A percentile compares a stretch with the other conserved stretches of the same genome.
Evolutionary conservation across 2,113 vertebrate genomes (phyloP).

Genomic region (Pachycephala philippinensis): DNA sequence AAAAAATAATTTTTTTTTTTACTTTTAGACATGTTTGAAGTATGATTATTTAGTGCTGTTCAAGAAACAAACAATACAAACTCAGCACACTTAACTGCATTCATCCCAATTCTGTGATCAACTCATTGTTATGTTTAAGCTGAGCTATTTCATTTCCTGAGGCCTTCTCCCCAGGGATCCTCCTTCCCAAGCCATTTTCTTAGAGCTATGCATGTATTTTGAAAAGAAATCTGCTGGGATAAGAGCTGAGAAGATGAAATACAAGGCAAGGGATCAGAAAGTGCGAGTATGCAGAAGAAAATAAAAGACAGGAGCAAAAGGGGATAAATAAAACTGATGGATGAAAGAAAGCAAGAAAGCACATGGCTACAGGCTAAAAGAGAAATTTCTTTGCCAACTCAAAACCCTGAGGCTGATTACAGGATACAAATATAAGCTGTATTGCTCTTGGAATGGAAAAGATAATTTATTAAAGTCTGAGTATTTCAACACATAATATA

Average conservation of each 20-base stretch:
- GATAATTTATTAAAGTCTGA: constrained; percentile 50
- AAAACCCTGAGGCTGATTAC: constrained; percentile 41
- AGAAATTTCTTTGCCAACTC: constrained; percentile 37
- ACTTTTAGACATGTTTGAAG: neutral
- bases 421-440: constrained; percentile 14
- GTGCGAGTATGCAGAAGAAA: constrained; percentile 38
- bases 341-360: constrained; percentile 47
- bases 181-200: constrained; percentile 54
- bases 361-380: neutral
- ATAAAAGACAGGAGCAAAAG: constrained; percentile 55
- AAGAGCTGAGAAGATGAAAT: constrained; percentile 67
- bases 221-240: constrained; percentile 59
- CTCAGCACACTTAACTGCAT: neutral
- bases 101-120: neutral
- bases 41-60: neutral
- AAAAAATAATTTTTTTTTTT: neutral
- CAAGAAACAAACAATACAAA: neutral
- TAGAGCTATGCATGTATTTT: constrained; percentile 47
- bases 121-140: constrained; percentile 48
- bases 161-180: constrained; percentile 30
- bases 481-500: constrained; percentile 26
- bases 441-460: constrained; percentile 23
- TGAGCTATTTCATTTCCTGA: constrained; percentile 54
- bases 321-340: constrained; percentile 58
- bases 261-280: constrained; percentile 51